A percentile compares a stretch with the other conserved stretches of the same genome.
Conservation (phyloP, 2,888 invertebrate species). For the Callyntrura sp. region DNA sequence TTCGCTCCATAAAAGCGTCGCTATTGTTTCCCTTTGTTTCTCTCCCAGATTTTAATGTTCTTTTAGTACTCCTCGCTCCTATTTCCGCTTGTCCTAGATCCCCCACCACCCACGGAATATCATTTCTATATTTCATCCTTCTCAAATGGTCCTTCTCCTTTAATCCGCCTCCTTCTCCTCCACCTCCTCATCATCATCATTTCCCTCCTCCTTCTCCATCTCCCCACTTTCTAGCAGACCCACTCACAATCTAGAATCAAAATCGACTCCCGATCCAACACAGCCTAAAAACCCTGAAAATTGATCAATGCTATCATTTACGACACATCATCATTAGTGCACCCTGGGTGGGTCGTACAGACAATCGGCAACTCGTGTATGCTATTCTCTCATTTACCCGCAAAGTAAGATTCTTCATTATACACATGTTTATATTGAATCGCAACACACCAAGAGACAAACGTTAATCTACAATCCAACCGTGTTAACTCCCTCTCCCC, state of each 20-base stretch:
- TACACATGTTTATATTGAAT: slow-evolving; percentile 18
- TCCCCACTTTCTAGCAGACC: background rate
- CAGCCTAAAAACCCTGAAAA: slow-evolving; percentile 57
- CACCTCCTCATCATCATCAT: too few species aligned
- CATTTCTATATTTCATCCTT: too few species aligned
- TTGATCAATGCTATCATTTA: slow-evolving; percentile 72
- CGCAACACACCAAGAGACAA: background rate
- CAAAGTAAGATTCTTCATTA: too few species aligned
- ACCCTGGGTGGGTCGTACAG: slow-evolving; percentile 52
- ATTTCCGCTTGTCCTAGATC: background rate
- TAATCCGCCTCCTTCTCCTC: too few species aligned
- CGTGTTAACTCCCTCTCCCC: background rate
- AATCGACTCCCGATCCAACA: background rate
- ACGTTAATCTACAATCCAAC: too few species aligned
- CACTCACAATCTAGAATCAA: background rate
- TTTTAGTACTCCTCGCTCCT: background rate
- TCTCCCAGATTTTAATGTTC: slow-evolving; percentile 1
- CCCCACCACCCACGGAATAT: too few species aligned
- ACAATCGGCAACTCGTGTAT: slow-evolving; percentile 24
- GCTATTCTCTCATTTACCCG: too few species aligned
- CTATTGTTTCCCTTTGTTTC: slow-evolving; percentile 17
- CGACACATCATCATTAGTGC: slow-evolving; percentile 72
- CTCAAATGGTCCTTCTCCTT: too few species aligned
- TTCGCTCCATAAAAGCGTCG: background rate
- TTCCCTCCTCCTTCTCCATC: background rate